Conservation (phyloP, 1,140 invertebrate genomes). For the Tetranychus cinnabarinus region DNA sequence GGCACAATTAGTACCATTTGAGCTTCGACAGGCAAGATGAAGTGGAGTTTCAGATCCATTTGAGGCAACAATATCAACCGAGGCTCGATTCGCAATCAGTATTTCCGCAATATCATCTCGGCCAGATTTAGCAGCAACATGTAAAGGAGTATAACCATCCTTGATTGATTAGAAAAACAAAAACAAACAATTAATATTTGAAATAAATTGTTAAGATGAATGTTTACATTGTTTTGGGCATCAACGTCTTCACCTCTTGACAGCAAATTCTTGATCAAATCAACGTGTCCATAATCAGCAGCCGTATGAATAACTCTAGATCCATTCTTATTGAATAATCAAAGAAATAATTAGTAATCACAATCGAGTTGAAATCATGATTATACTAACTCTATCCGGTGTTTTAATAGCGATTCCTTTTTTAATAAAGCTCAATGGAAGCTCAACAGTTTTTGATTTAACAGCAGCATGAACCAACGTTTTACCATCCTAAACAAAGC, state of each 20-base stretch:
- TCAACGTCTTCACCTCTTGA: conserved; percentile 90
- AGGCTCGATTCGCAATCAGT: conserved; percentile 78
- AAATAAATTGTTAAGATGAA: background rate
- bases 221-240: conserved; percentile 63
- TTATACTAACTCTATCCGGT: conserved; percentile 63
- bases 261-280: conserved; percentile 84
- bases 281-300: conserved; percentile 73
- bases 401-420: conserved; percentile 97
- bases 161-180: conserved; percentile 20
- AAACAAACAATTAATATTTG: background rate
- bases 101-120: conserved; percentile 91
- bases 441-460: conserved; percentile 82
- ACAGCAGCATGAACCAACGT: conserved; percentile 96
- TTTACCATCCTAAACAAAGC: conserved; percentile 44
- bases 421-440: conserved; percentile 89
- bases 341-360: background rate
- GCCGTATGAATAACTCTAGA: conserved; percentile 54
- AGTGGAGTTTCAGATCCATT: conserved; percentile 58
- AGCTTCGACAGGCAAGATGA: conserved; percentile 76
- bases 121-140: conserved; percentile 88
- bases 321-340: background rate
- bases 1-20: conserved; percentile 81
- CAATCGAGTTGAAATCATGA: background rate
- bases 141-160: conserved; percentile 94
- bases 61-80: conserved; percentile 72